A percentile compares a stretch with the other conserved stretches of the same genome.
These are phyloP conservation scores for Cladorhizidae sp. DNA, from an alignment of 37 sponge, comb jelly and placozoan genomes.

Conservation along the genomic window DNA sequence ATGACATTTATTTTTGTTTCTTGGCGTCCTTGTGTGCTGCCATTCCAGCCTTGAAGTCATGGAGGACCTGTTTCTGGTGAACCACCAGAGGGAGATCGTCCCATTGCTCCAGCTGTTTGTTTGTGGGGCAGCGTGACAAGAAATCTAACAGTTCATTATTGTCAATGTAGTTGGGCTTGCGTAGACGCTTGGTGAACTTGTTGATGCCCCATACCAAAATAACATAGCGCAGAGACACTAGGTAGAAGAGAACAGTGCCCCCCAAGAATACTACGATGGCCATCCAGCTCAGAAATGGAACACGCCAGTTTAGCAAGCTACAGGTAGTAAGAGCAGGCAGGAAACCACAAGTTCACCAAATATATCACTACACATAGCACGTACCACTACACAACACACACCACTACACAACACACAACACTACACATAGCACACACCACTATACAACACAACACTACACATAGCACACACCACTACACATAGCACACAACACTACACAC, in stretches of 20 bases:
- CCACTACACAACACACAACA: not conserved
- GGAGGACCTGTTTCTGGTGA: not conserved
- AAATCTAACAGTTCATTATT: constrained; percentile 92
- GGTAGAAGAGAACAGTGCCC: constrained; percentile 64
- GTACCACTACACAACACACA: too few species aligned
- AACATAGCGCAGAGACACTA: constrained; percentile 79
- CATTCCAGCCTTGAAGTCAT: too few species aligned
- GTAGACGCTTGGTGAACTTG: constrained; percentile 84
- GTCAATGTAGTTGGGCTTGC: constrained; percentile 79
- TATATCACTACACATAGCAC: too few species aligned
- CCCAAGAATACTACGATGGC: constrained; percentile 49
- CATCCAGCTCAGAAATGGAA: constrained; percentile 87
- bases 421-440: too few species aligned
- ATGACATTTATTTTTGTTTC: not conserved
- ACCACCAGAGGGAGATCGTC: constrained; percentile 1
- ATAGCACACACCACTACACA: too few species aligned
- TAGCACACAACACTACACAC: too few species aligned
- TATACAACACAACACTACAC: too few species aligned
- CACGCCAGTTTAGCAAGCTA: constrained; percentile 89
- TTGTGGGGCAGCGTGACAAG: constrained; percentile 79
- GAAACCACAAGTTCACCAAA: too few species aligned
- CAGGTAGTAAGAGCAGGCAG: too few species aligned
- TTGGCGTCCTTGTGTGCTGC: too few species aligned
- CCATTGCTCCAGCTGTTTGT: constrained; percentile 71
- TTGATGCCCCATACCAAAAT: constrained; percentile 81